A percentile compares a stretch with the other conserved stretches of the same genome.
phyloP scores from a whole-genome alignment of 1,140 invertebrate species.

The Meteorus sp. region DNA sequence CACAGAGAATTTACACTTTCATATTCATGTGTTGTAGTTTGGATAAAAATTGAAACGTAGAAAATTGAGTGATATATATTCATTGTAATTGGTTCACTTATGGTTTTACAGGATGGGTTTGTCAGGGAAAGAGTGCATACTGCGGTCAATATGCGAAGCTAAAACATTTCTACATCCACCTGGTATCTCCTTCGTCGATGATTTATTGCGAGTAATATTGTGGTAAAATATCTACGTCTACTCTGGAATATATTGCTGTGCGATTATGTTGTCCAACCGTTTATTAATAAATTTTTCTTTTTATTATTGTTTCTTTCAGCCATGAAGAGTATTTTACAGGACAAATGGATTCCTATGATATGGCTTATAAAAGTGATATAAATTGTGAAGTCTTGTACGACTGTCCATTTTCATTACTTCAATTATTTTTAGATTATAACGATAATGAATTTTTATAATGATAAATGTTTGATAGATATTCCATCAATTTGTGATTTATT shows the following conservation, averaged over 20 bases:
- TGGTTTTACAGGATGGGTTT: conserved; percentile 62
- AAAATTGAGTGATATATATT: conserved; percentile 3
- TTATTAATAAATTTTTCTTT: conserved; percentile 22
- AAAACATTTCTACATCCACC: conserved; percentile 61
- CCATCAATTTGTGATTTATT: too few species aligned
- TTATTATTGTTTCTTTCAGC: conserved; percentile 40
- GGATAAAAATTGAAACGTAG: too few species aligned
- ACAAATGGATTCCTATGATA: conserved; percentile 43
- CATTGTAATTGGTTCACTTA: conserved; percentile 3
- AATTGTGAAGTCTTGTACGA: conserved; percentile 44
- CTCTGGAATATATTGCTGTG: conserved; percentile 1
- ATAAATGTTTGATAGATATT: neutral
- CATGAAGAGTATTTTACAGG: conserved; percentile 33
- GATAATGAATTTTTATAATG: conserved; percentile 2
- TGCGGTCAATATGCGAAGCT: conserved; percentile 71
- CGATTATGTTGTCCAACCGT: neutral
- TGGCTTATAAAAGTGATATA: conserved; percentile 37
- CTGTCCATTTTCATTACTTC: conserved; percentile 51
- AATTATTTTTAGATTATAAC: conserved; percentile 41
- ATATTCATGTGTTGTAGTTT: too few species aligned
- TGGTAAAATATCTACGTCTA: conserved; percentile 55
- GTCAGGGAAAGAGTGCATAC: conserved; percentile 67
- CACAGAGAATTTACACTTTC: too few species aligned
- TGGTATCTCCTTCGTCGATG: conserved; percentile 67
- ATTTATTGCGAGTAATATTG: conserved; percentile 67